Evolutionary conservation across 2,888 invertebrate species (phyloP), one percentile per base, ranked within the genome.

Genomic region (Pteria penguin): DNA sequence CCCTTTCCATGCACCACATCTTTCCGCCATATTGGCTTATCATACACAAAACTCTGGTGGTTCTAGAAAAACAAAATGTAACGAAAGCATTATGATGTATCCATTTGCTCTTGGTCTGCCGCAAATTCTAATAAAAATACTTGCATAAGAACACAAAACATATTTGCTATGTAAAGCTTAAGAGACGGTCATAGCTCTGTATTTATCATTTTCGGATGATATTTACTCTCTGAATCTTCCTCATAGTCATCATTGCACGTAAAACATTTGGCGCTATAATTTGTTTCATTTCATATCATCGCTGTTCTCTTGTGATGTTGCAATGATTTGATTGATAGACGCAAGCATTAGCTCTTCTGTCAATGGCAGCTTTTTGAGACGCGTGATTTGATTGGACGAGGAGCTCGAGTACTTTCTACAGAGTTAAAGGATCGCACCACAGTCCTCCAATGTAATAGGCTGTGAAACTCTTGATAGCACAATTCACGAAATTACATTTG

Each of bases 11-110:
- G 27, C 11, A 33, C 66, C 18, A 55, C 32, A 55, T 72, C 36
- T 36, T 72, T 57, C 65, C 61, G 72, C 72, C 76, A 76, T 76
- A 60, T 76, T 76, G 22, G 72, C 76, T 71, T 76, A 72, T 68
- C 72, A 72, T 66, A 57, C 33, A 52, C 8, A 68, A 24, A 31
- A 4, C 68, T 32, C 32, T 24, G 55, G 57, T 55, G 57, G 55
- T 29, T 68, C 68, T 68, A 32, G 18, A 52, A 32, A 57, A 18
- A 68, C 26, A 68, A 68, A 45, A 18, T 18, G 45, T 45, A 45
- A 45, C 8, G 45, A 14, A 8, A 8, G 8, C 45, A 45, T 45
- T 18, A 45, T 45, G 11, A 45, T 18, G 18, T 45, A 45, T 45
- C 18, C 45, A 45, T n/a, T n/a, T n/a, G n/a, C n/a, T n/a, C n/a